These are phyloP conservation scores for Dryocosmus kuriphilus DNA, from an alignment of 2,888 invertebrate species.

Conservation along the genomic window DNA sequence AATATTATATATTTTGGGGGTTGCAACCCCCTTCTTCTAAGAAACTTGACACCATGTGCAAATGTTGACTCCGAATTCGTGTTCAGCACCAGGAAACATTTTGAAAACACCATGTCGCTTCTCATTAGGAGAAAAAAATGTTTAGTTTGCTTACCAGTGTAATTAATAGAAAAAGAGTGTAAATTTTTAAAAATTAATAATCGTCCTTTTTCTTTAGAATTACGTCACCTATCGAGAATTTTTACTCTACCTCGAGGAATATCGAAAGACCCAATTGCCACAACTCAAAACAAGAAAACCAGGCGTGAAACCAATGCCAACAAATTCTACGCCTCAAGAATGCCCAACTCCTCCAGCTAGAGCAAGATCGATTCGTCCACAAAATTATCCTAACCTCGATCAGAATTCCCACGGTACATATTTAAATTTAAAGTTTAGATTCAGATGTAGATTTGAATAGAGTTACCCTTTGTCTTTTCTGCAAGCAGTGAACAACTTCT, in stretches of 20 bases:
- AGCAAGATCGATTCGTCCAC: constrained; percentile 47
- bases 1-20: too few relatives aligned
- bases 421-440: not conserved
- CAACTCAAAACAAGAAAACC: constrained; percentile 74
- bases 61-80: too few relatives aligned
- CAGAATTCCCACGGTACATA: constrained; percentile 47
- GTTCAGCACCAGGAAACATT: too few relatives aligned
- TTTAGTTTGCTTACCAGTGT: not conserved
- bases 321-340: constrained; percentile 61
- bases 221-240: constrained; percentile 86
- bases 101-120: too few relatives aligned
- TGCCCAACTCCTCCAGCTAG: constrained; percentile 47
- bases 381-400: constrained; percentile 47
- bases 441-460: not conserved
- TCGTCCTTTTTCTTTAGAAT: constrained; percentile 76
- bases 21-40: too few relatives aligned
- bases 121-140: too few relatives aligned
- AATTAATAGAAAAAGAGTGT: not conserved
- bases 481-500: too few relatives aligned
- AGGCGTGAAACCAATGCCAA: constrained; percentile 56
- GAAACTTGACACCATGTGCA: too few relatives aligned
- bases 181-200: not conserved
- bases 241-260: constrained; percentile 83
- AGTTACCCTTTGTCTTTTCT: too few relatives aligned
- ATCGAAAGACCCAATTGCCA: constrained; percentile 78